Conservation (phyloP, 2,797 vertebrate genomes). For the Sparidentex hasta region DNA sequence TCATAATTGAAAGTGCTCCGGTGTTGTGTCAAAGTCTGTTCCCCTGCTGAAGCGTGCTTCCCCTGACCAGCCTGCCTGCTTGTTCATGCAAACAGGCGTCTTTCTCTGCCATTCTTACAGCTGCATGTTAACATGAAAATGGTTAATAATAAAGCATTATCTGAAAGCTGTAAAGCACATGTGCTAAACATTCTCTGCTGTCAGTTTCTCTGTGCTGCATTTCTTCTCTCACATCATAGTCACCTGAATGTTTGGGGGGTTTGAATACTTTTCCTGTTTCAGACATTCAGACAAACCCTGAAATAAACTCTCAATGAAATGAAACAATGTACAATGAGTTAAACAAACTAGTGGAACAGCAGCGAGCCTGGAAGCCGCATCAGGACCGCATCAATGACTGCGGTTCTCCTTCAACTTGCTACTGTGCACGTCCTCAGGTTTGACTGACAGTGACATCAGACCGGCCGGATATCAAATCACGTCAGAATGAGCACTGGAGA, state of each 20-base stretch:
- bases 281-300: neutral
- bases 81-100: too few relatives aligned
- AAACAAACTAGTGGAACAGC: neutral
- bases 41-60: too few relatives aligned
- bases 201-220: neutral
- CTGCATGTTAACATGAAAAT: neutral
- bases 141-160: too few relatives aligned
- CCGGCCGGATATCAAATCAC: conserved; percentile 1
- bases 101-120: too few relatives aligned
- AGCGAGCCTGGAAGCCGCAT: neutral
- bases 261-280: neutral
- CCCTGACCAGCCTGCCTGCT: too few relatives aligned
- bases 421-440: neutral
- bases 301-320: neutral
- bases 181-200: neutral
- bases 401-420: too few relatives aligned
- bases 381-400: too few relatives aligned
- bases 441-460: conserved; percentile 3
- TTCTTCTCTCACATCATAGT: neutral
- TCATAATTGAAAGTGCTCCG: too few relatives aligned
- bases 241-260: neutral
- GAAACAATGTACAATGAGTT: neutral
- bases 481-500: neutral
- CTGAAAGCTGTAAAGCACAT: neutral
- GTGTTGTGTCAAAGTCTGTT: too few relatives aligned